Percentiles rank a stretch among this genome's conserved stretches.
phyloP scores from a whole-genome alignment of 2,113 vertebrate genomes.

The Eulemur rufifrons region DNA sequence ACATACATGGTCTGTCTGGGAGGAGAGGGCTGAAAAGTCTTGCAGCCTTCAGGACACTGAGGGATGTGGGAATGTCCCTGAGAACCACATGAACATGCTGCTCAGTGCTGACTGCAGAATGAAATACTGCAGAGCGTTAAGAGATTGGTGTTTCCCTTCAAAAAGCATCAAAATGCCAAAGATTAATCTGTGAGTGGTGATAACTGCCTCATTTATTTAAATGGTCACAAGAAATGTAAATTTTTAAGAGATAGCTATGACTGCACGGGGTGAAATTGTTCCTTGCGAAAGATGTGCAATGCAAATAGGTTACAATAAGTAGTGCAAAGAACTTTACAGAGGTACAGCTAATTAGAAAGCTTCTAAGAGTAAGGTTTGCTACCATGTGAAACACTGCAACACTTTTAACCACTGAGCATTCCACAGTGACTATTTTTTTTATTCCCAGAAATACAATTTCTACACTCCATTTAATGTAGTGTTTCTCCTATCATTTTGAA shows the following conservation, averaged over 20 bases:
- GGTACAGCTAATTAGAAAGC: slow-evolving; percentile 11
- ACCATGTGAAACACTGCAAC: background rate
- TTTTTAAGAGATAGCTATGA: background rate
- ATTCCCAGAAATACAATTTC: slow-evolving; percentile 42
- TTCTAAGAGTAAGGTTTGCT: background rate
- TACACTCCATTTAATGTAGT: background rate
- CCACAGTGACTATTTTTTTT: slow-evolving; percentile 14
- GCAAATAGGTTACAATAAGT: background rate
- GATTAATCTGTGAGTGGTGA: slow-evolving; percentile 10
- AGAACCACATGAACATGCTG: background rate
- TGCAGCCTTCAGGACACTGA: background rate
- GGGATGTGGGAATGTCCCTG: background rate
- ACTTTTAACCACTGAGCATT: slow-evolving; percentile 44
- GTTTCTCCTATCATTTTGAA: slow-evolving; percentile 17
- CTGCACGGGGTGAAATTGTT: background rate
- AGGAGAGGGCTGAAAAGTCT: background rate
- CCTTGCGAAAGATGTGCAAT: slow-evolving; percentile 48
- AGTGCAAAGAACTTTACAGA: background rate
- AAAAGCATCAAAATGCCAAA: slow-evolving; percentile 68
- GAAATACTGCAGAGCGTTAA: background rate
- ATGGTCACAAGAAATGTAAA: background rate
- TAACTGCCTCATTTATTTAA: slow-evolving; percentile 6
- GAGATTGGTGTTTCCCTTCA: slow-evolving; percentile 50
- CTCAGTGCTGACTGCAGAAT: background rate
- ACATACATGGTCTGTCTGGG: background rate